Percentiles rank a stretch among this genome's conserved stretches.
Conservation (phyloP, 2,113 vertebrate species). For the Raja brachyura region DNA sequence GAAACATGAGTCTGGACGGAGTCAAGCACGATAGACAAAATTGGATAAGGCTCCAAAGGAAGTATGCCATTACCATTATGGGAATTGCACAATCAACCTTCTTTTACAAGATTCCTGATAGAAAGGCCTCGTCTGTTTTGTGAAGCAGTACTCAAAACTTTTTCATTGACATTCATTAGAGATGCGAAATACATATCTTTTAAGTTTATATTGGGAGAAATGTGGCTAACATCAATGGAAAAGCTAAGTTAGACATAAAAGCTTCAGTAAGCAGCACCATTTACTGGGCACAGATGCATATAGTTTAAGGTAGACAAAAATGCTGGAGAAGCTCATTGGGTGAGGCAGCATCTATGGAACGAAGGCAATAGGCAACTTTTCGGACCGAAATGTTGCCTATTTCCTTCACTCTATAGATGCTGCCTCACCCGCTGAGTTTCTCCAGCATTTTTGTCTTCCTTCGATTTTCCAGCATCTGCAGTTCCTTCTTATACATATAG, state of each 20-base stretch:
- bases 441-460: too few relatives aligned
- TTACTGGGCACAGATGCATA: neutral
- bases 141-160: neutral
- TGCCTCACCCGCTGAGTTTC: too few relatives aligned
- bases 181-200: neutral
- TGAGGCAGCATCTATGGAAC: too few relatives aligned
- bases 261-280: neutral
- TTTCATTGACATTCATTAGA: neutral
- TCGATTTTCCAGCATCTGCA: too few relatives aligned
- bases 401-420: too few relatives aligned
- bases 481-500: too few relatives aligned
- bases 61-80: neutral
- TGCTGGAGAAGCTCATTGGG: too few relatives aligned
- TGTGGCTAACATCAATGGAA: neutral
- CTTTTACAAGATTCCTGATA: neutral
- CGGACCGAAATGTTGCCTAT: too few relatives aligned
- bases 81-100: constrained; percentile 16
- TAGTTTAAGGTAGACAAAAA: too few relatives aligned
- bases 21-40: constrained; percentile 26
- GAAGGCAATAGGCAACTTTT: too few relatives aligned
- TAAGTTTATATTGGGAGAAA: neutral
- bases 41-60: constrained; percentile 22
- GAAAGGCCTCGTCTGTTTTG: neutral
- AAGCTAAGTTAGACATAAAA: neutral
- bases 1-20: constrained; percentile 22